Evolutionary conservation across 2,113 vertebrate species (phyloP).

Genomic region (Nettapus auritus): DNA sequence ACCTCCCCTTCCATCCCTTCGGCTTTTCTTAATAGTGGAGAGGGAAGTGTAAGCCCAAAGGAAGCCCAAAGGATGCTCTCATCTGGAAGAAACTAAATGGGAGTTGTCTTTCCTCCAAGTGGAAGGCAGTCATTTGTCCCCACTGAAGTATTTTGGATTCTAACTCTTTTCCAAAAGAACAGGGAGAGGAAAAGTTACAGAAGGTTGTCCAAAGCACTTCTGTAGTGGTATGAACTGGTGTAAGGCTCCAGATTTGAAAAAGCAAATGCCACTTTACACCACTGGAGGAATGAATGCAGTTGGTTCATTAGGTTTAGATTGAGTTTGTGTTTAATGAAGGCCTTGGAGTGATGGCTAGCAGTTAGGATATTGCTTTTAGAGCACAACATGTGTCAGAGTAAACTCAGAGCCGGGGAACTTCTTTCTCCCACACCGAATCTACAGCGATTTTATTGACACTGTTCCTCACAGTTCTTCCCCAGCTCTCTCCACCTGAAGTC

Average conservation of each 20-base stretch:
- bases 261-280: background rate
- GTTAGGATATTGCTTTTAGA: background rate
- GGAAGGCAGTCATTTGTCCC: background rate
- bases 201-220: background rate
- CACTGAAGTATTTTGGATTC: background rate
- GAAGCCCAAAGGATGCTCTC: background rate
- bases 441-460: background rate
- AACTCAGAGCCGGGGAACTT: background rate
- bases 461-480: background rate
- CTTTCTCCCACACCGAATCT: background rate
- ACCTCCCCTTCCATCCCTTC: background rate
- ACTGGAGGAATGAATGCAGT: background rate
- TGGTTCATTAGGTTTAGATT: slow-evolving; percentile 11
- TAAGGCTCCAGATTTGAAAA: background rate
- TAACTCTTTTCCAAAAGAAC: background rate
- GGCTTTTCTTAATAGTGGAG: background rate
- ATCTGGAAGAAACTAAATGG: background rate
- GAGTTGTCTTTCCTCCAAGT: background rate
- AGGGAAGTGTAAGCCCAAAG: background rate
- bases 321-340: background rate
- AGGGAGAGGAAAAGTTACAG: background rate
- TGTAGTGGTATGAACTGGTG: background rate
- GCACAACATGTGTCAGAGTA: background rate
- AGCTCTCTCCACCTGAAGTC: background rate
- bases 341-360: background rate